Percentiles rank a stretch among this genome's conserved stretches.
Evolutionary conservation across 1,140 invertebrate genomes (phyloP).

Genomic region (Drosophila pandora): DNA sequence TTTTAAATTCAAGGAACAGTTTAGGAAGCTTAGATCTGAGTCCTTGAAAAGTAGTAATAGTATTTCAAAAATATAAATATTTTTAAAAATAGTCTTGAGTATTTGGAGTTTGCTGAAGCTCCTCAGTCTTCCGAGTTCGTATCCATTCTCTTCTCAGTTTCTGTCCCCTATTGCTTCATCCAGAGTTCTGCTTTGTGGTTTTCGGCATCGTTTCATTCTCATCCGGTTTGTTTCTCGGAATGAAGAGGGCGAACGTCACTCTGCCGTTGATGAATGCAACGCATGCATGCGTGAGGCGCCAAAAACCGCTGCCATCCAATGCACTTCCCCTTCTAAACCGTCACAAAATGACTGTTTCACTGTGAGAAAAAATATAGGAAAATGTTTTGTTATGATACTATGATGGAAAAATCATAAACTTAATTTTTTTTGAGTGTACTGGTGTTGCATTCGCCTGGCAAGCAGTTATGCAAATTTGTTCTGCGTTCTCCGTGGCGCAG

Average conservation of each 20-base stretch:
- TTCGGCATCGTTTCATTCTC: constrained; percentile 72
- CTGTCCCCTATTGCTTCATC: constrained; percentile 25
- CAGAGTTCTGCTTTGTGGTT: constrained; percentile 55
- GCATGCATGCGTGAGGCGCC: constrained; percentile 74
- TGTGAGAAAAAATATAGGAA: constrained; percentile 2
- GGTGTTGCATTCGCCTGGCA: constrained; percentile 43
- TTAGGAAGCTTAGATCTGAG: no score
- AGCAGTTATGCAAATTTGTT: constrained; percentile 80
- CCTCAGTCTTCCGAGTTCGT: no score
- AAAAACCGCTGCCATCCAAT: constrained; percentile 46
- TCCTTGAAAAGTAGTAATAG: no score
- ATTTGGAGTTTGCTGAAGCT: constrained; percentile 2
- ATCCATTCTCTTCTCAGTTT: constrained; percentile 3
- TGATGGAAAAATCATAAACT: no score
- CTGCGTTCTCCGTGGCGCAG: constrained; percentile 59
- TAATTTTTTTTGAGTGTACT: neutral
- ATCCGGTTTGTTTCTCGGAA: constrained; percentile 63
- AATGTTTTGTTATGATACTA: neutral
- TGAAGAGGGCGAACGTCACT: constrained; percentile 34
- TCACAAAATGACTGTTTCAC: neutral
- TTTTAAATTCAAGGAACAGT: neutral
- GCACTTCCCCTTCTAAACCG: constrained; percentile 10
- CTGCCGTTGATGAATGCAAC: constrained; percentile 77
- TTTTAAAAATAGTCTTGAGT: neutral
- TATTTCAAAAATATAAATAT: no score